phyloP scores from a whole-genome alignment of 2,113 vertebrate genomes.

The Pan troglodytes region NHGRI_mPanTro3-v2.1_pri NC_072421.2:145010501-145011000 shows the following conservation, averaged over 20 bases:
- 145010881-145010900: neutral
- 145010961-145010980: neutral
- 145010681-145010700: neutral
- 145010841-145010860: neutral
- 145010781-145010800: neutral
- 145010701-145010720: neutral
- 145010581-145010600: neutral
- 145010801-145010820: too few relatives aligned
- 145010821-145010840: neutral
- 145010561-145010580: neutral
- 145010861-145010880: neutral
- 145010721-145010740: slow-evolving; percentile 14
- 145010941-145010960: neutral
- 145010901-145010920: neutral
- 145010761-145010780: neutral
- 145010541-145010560: neutral
- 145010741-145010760: neutral
- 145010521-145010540: neutral
- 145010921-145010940: neutral
- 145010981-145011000: neutral
- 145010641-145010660: neutral
- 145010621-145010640: neutral
- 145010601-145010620: neutral
- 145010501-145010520: neutral
- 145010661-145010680: neutral